A percentile compares a stretch with the other conserved stretches of the same genome.
Conservation (phyloP, 2,888 invertebrate species). For the Yponomeuta plumbellus region DNA sequence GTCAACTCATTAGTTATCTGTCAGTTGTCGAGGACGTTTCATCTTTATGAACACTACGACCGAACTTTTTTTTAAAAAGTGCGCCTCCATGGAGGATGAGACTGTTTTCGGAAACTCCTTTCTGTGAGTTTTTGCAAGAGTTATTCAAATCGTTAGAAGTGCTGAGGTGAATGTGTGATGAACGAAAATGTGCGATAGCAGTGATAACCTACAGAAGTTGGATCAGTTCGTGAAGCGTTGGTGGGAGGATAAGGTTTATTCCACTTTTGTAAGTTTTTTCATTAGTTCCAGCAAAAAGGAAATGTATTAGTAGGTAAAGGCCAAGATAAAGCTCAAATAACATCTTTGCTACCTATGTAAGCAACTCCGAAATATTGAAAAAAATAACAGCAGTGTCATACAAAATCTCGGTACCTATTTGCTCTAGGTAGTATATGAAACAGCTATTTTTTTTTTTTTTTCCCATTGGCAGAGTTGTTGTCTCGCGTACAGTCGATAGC, state of each 20-base stretch:
- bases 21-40: constrained; percentile 25
- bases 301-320: too few relatives aligned
- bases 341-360: not conserved
- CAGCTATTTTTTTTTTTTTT: too few relatives aligned
- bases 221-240: constrained; percentile 56
- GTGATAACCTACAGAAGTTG: constrained; percentile 45
- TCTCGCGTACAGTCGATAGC: too few relatives aligned
- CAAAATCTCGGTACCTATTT: too few relatives aligned
- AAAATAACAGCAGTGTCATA: too few relatives aligned
- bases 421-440: too few relatives aligned
- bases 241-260: constrained; percentile 59
- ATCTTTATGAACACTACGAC: constrained; percentile 26
- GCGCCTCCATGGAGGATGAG: too few relatives aligned
- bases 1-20: constrained; percentile 2
- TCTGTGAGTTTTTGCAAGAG: not conserved
- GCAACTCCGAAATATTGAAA: not conserved
- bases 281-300: not conserved
- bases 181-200: constrained; percentile 35
- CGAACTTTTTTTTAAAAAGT: not conserved
- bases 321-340: not conserved
- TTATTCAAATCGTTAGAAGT: constrained; percentile 21
- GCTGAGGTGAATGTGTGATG: constrained; percentile 5
- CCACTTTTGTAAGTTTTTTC: not conserved
- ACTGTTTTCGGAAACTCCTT: too few relatives aligned
- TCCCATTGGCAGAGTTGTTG: too few relatives aligned